phyloP scores from a whole-genome alignment of 2,888 invertebrate species.

The Drosophila basisetae region DNA sequence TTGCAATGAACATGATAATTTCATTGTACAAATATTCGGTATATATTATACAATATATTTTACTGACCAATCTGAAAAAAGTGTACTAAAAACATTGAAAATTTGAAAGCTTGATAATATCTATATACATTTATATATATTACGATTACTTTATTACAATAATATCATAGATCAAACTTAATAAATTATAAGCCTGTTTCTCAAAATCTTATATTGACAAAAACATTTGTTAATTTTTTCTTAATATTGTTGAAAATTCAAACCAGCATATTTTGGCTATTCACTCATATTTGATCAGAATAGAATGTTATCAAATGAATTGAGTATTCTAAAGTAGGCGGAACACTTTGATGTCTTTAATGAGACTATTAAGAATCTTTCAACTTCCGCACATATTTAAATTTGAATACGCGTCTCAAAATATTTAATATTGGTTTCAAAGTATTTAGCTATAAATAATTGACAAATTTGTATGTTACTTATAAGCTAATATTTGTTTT shows the following conservation, averaged over 20 bases:
- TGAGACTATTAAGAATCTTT: neutral
- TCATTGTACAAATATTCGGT: neutral
- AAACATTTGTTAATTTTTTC: neutral
- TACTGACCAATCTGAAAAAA: neutral
- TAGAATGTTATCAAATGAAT: neutral
- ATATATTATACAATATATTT: neutral
- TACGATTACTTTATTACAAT: neutral
- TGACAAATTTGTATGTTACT: slow-evolving; percentile 1
- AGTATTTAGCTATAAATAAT: neutral
- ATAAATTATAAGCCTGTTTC: no score
- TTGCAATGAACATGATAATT: neutral
- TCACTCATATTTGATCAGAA: neutral
- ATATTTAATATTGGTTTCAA: neutral
- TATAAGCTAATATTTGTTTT: slow-evolving; percentile 6
- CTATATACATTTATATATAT: neutral
- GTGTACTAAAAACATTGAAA: neutral
- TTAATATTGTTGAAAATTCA: neutral
- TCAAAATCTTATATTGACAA: neutral
- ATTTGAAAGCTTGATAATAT: neutral
- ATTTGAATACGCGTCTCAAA: neutral
- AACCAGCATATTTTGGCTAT: neutral
- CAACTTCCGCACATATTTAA: neutral
- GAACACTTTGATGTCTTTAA: neutral
- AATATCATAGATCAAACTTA: neutral
- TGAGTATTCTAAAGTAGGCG: neutral